Evolutionary conservation across 2,888 invertebrate genomes (phyloP), one percentile per base, ranked within the genome.

Genomic region (Eulithis prunata): DNA sequence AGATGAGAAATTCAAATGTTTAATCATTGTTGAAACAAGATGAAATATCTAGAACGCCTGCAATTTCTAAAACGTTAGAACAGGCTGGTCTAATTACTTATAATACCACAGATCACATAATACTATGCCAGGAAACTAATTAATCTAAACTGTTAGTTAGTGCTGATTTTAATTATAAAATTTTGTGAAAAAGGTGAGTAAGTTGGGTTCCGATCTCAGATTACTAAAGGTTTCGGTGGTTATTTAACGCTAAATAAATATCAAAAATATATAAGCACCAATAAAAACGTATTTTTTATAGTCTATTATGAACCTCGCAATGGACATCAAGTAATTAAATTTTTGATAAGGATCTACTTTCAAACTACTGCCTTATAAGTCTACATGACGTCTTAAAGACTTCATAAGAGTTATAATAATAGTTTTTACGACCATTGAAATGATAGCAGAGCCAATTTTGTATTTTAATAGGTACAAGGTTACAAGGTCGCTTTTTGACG

Each of bases 1-100:
- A 49, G 61, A 66, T 65, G 64, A 65, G 62, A 47, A 62, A 66
- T 72, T 66, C 62, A 62, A 57, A 61, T 69, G 61, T 67, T 71
- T 65, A 41, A 41, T 41, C 41, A 41, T 41, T 41, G 41, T 41
- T 8, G 58, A 67, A 62, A 63, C 57, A 41, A 55, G 57, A 63
- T 69, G 64, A 67, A 67, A 61, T 64, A 66, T 66, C 60, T 54
- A 38, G 57, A 61, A n/a, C 61, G 59, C 57, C 58, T 58, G 64
- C 53, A 60, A 36, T 63, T 41, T 41, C 8, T 41, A 62, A 21
- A 61, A 55, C 21, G 32, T 64, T 58, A 49, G 43, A 45, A 59
- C 63, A 13, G 46, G 11, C 64, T 45, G 55, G 46, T 56, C 64
- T 41, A 10, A 41, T 66, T 49, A 61, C 56, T 41, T 38, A 10